Evolutionary conservation across 2,797 vertebrate species (phyloP), one percentile per base, ranked within the genome.

Genomic region (Oreortyx pictus): DNA sequence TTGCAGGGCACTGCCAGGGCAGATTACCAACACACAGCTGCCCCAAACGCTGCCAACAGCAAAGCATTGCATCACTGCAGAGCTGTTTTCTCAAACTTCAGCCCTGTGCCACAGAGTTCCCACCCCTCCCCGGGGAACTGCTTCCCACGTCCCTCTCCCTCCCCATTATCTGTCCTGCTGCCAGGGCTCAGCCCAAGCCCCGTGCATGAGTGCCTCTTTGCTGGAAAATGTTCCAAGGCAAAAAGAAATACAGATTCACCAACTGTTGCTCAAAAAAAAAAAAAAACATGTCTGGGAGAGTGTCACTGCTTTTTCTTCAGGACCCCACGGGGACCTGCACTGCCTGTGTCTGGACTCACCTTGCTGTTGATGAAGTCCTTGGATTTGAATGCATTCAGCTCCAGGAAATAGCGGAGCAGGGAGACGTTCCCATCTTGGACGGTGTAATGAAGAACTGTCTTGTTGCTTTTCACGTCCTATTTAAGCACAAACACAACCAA

Each of bases 381-480:
- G 87, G 88, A 91, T 33, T 86, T 94, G 90, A 89, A 94, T 75
- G 88, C 72, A 2, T 78, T 88, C 54, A 91, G 76, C 88, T 97
- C 89, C 90, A 96, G 88, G 88, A 97, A 94, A 23, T 92, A 95
- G 39, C 88, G 95, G 66, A 96, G 92, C 73, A 95, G 62, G 18
- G 68, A 78, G 66, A 95, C 2, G 3, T 96, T 96, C 62, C 95
- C 93, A 37, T 92, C 90, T 74, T 96, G 96, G 3, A 95, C 89
- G 5, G 95, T 74, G 17, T 89, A 94, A 78, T 91, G 91, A 43
- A 95, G 89, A 43, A 95, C 90, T 4, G 93, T 96, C 79, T 95
- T 96, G 74, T 88, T 96, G 92, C 96, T 95, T 80, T 97, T 95
- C 73, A 96, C 82, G 33, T 97, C 97, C 96, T 92, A 14, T 67